Evolutionary conservation across 2,797 vertebrate species (phyloP).

Genomic region (Molossus alvarezi): DNA sequence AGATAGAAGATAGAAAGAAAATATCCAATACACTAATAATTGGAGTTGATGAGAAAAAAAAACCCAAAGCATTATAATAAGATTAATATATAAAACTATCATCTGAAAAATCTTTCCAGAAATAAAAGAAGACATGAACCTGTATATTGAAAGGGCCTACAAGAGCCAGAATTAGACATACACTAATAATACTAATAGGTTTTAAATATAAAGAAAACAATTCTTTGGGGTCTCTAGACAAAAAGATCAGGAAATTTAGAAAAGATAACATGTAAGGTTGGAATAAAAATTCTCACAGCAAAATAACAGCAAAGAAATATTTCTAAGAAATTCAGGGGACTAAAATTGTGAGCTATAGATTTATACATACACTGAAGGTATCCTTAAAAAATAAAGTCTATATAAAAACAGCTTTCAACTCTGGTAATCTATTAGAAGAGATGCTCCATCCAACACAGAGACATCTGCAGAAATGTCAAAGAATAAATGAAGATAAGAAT

Average conservation of each 20-base stretch:
- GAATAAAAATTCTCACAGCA: neutral
- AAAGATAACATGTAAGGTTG: neutral
- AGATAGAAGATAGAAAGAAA: neutral
- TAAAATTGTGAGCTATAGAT: neutral
- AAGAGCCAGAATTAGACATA: neutral
- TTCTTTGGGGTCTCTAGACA: neutral
- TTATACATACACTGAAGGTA: neutral
- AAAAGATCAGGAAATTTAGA: neutral
- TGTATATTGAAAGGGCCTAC: neutral
- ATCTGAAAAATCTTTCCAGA: neutral
- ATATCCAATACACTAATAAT: neutral
- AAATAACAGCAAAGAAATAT: conserved; percentile 15
- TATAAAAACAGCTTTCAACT: neutral
- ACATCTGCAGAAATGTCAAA: conserved; percentile 46
- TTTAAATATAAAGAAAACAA: neutral
- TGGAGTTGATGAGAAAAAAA: neutral
- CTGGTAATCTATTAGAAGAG: neutral
- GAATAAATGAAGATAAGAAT: neutral
- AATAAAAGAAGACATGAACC: neutral
- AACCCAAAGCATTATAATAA: neutral
- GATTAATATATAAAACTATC: conserved; percentile 3
- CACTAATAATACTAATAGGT: neutral
- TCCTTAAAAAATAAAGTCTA: neutral
- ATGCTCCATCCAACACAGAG: neutral
- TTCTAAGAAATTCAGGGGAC: neutral